Percentiles rank a stretch among this genome's conserved stretches.
These are phyloP conservation scores for Gymnosoma rotundatum DNA, from an alignment of 2,888 invertebrate genomes.

Conservation along the genomic window DNA sequence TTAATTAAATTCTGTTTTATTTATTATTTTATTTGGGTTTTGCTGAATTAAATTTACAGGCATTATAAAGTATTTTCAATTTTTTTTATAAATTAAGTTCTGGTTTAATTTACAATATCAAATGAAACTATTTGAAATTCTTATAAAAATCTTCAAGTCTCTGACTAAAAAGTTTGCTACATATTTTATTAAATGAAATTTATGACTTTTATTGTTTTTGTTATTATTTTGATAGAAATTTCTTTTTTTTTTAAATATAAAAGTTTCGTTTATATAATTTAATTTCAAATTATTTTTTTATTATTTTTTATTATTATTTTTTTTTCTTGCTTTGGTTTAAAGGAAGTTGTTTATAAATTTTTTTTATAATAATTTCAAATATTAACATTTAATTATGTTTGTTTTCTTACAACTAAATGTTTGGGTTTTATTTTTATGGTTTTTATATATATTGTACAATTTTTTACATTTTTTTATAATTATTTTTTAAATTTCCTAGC, in stretches of 20 bases:
- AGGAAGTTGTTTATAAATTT: slow-evolving; percentile 58
- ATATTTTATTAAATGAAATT: slow-evolving; percentile 23
- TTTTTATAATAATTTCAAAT: slow-evolving; percentile 63
- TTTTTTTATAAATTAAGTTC: slow-evolving; percentile 40
- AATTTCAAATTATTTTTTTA: slow-evolving; percentile 44
- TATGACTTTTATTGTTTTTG: slow-evolving; percentile 37
- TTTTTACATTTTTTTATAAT: slow-evolving; percentile 54
- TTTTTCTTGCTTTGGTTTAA: slow-evolving; percentile 17
- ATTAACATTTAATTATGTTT: slow-evolving; percentile 55
- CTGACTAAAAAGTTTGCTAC: slow-evolving; percentile 31
- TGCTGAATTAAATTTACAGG: slow-evolving; percentile 70
- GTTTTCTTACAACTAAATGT: slow-evolving; percentile 54
- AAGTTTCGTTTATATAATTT: slow-evolving; percentile 29
- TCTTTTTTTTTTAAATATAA: slow-evolving; percentile 25
- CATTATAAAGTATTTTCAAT: slow-evolving; percentile 65
- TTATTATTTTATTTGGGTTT: slow-evolving; percentile 54
- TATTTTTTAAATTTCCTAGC: slow-evolving; percentile 61
- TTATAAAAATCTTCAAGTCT: slow-evolving; percentile 62
- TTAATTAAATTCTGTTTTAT: slow-evolving; percentile 67
- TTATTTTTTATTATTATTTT: neutral
- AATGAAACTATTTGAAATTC: slow-evolving; percentile 65
- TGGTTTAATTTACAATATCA: slow-evolving; percentile 60
- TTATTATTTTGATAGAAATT: slow-evolving; percentile 4
- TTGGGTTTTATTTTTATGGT: slow-evolving; percentile 45
- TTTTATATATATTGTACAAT: slow-evolving; percentile 69